A percentile compares a stretch with the other conserved stretches of the same genome.
phyloP scores from a whole-genome alignment of 2,888 invertebrate species.

The Saturnia japonica region DNA sequence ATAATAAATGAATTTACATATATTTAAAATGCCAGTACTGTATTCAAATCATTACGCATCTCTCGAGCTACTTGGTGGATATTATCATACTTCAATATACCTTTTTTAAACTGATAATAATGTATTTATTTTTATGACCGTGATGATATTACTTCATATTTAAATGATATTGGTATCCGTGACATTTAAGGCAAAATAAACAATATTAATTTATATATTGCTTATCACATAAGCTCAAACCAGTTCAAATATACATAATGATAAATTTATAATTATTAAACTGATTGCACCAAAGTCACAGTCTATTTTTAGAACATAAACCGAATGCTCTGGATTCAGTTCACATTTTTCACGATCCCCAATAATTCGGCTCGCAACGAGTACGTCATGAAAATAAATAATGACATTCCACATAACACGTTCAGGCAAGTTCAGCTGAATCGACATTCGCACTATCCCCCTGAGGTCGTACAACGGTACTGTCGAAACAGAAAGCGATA shows the following conservation, averaged over 20 bases:
- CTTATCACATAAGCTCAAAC: background rate
- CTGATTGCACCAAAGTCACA: background rate
- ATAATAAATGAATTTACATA: too few relatives aligned
- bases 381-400: conserved; percentile 10
- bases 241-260: too few relatives aligned
- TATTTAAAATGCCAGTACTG: too few relatives aligned
- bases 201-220: background rate
- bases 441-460: background rate
- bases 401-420: conserved; percentile 9
- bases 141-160: background rate
- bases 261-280: background rate
- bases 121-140: too few relatives aligned
- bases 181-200: background rate
- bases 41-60: too few relatives aligned
- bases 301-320: background rate
- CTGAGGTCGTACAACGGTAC: background rate
- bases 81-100: too few relatives aligned
- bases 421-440: conserved; percentile 10
- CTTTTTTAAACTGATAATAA: too few relatives aligned
- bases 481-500: conserved; percentile 19
- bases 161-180: background rate
- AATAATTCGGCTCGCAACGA: conserved; percentile 1
- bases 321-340: background rate
- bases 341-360: background rate
- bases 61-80: too few relatives aligned